These are phyloP conservation scores for Suillia variegata DNA, from an alignment of 2,888 invertebrate species.

Conservation along the genomic window DNA sequence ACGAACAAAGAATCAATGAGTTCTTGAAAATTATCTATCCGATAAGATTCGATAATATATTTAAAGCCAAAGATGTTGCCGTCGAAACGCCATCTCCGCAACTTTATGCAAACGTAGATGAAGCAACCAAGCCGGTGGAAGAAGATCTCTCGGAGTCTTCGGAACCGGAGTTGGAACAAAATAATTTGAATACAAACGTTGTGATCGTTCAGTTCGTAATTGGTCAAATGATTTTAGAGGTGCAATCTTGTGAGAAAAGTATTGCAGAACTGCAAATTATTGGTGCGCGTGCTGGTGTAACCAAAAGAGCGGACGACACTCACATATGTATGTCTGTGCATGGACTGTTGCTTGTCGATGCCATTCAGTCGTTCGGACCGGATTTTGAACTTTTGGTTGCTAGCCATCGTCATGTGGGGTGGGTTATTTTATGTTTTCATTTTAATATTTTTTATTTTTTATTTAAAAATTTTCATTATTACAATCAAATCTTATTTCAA, in stretches of 20 bases:
- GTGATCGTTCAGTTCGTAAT: constrained; percentile 86
- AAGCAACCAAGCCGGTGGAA: constrained; percentile 17
- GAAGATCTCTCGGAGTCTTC: constrained; percentile 18
- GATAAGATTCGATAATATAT: constrained; percentile 32
- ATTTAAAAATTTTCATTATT: no score
- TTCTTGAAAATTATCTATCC: constrained; percentile 64
- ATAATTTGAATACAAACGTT: constrained; percentile 63
- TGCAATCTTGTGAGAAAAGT: constrained; percentile 85
- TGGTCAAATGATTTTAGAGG: constrained; percentile 84
- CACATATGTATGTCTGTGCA: constrained; percentile 86
- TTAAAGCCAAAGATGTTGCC: constrained; percentile 18
- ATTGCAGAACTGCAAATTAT: constrained; percentile 92
- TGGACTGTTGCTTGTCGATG: constrained; percentile 90
- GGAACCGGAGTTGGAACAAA: constrained; percentile 4
- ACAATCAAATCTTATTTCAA: no score
- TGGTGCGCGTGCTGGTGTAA: constrained; percentile 79
- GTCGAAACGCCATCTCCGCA: no score
- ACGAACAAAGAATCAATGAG: constrained; percentile 84
- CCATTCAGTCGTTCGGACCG: constrained; percentile 91
- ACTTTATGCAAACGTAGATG: no score
- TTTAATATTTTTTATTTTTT: no score
- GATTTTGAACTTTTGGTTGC: constrained; percentile 95
- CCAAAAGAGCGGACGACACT: constrained; percentile 75
- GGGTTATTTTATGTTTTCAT: constrained; percentile 23
- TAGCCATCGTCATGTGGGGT: constrained; percentile 93